Evolutionary conservation across 64 coral and sea anemone genomes (phyloP).

Genomic region (Anthopleura sola): DNA sequence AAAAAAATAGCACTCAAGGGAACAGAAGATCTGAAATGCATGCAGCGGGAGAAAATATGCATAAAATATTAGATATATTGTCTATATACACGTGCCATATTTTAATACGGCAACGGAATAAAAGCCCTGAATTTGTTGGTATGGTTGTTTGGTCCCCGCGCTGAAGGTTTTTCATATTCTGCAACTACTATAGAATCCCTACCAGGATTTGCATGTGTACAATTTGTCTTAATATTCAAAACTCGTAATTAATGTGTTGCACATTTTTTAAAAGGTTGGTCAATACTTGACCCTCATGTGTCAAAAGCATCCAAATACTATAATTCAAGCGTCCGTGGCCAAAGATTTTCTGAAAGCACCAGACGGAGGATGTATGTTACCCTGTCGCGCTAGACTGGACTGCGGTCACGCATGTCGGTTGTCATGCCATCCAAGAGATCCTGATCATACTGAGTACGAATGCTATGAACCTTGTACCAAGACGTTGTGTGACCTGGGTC

Average conservation of each 20-base stretch:
- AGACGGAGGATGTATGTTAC: slow-evolving; percentile 52
- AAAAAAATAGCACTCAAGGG: slow-evolving; percentile 3
- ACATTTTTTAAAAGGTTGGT: slow-evolving; percentile 46
- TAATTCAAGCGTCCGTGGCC: slow-evolving; percentile 33
- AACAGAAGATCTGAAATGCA: neutral
- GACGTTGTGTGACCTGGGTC: slow-evolving; percentile 28
- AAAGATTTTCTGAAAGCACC: slow-evolving; percentile 59
- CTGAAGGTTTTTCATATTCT: too few relatives aligned
- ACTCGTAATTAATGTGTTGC: too few relatives aligned
- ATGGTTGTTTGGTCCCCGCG: too few relatives aligned
- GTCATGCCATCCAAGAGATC: slow-evolving; percentile 67
- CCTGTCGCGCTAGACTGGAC: slow-evolving; percentile 38
- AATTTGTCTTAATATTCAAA: too few relatives aligned
- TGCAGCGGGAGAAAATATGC: too few relatives aligned
- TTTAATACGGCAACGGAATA: too few relatives aligned
- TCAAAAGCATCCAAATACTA: slow-evolving; percentile 45
- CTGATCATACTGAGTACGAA: slow-evolving; percentile 52
- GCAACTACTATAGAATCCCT: too few relatives aligned
- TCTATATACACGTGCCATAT: too few relatives aligned
- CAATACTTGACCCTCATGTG: slow-evolving; percentile 33
- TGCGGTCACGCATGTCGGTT: slow-evolving; percentile 65
- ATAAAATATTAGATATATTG: too few relatives aligned
- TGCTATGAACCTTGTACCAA: slow-evolving; percentile 45
- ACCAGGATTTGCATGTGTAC: too few relatives aligned
- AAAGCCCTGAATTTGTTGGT: too few relatives aligned